phyloP scores from a whole-genome alignment of 2,113 vertebrate species.

The Pollachius pollachius region DNA sequence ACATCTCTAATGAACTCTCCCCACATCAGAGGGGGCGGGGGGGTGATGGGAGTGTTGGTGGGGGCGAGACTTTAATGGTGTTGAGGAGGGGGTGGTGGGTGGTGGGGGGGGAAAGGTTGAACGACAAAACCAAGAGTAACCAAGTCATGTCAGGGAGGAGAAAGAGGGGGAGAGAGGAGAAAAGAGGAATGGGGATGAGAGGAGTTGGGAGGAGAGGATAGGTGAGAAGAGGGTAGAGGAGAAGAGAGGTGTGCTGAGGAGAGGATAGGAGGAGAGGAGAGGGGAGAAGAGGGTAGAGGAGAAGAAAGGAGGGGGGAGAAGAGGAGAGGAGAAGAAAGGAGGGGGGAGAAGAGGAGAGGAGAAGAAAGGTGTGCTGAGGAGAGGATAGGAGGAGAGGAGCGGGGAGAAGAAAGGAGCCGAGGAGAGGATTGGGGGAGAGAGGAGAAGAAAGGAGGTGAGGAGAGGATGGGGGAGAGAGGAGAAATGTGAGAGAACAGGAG shows the following conservation, averaged over 20 bases:
- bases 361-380: too few species aligned
- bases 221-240: slow-evolving; percentile 6
- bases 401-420: too few species aligned
- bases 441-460: too few species aligned
- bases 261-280: too few species aligned
- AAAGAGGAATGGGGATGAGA: slow-evolving; percentile 10
- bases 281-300: too few species aligned
- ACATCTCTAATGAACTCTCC: slow-evolving; percentile 99
- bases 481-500: too few species aligned
- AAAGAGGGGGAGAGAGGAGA: slow-evolving; percentile 29
- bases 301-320: too few species aligned
- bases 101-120: slow-evolving; percentile 71
- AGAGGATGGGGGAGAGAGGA: too few species aligned
- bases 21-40: slow-evolving; percentile 84
- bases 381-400: slow-evolving; percentile 17
- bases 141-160: slow-evolving; percentile 55
- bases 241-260: too few species aligned
- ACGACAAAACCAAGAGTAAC: slow-evolving; percentile 87
- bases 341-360: too few species aligned
- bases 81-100: slow-evolving; percentile 64
- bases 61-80: slow-evolving; percentile 89
- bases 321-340: too few species aligned
- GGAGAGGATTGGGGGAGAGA: too few species aligned
- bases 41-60: slow-evolving; percentile 40
- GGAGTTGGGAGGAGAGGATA: slow-evolving; percentile 28